Evolutionary conservation across 2,888 invertebrate genomes (phyloP).

Genomic region (Gryllus longicercus): DNA sequence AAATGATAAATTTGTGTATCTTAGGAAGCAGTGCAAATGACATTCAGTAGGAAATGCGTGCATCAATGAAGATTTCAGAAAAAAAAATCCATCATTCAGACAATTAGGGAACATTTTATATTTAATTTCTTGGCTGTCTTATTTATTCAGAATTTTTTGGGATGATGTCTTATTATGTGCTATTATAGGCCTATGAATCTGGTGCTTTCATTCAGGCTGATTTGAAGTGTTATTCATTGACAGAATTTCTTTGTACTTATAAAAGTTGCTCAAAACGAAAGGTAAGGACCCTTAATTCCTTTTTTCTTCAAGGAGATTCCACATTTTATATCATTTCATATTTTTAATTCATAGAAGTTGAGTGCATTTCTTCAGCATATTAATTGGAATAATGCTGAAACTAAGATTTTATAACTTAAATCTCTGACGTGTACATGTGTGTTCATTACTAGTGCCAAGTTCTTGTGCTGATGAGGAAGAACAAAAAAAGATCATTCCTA

Average conservation of each 20-base stretch:
- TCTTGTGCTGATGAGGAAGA: slow-evolving; percentile 20
- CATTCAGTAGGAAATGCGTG: background rate
- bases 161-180: too few species aligned
- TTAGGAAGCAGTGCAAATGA: too few species aligned
- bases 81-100: too few species aligned
- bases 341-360: background rate
- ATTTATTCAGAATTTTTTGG: too few species aligned
- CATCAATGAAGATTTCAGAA: too few species aligned
- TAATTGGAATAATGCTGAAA: background rate
- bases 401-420: background rate
- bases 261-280: background rate
- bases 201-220: background rate
- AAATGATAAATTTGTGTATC: background rate
- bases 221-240: background rate
- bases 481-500: background rate
- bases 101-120: too few species aligned
- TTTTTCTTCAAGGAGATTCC: background rate
- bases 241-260: background rate
- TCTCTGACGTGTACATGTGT: slow-evolving; percentile 27
- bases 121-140: too few species aligned
- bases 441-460: slow-evolving; percentile 33
- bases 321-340: background rate
- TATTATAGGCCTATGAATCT: background rate
- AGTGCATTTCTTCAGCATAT: background rate
- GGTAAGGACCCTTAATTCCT: slow-evolving; percentile 4